Evolutionary conservation across 2,113 vertebrate species (phyloP).

Genomic region (Mobula hypostoma): DNA sequence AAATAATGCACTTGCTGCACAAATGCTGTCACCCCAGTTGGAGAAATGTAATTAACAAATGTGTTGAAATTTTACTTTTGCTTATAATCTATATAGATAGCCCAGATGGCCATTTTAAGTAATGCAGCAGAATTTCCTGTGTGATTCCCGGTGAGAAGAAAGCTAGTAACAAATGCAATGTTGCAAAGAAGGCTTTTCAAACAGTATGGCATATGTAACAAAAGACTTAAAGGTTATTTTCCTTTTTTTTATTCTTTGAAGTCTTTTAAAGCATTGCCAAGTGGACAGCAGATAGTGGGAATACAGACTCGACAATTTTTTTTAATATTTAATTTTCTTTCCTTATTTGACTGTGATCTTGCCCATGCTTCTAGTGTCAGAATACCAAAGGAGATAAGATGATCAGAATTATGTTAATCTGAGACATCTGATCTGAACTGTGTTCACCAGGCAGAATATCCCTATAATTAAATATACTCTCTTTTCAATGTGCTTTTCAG

Average conservation of each 20-base stretch:
- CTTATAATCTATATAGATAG: neutral
- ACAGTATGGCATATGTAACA: neutral
- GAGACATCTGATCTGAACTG: neutral
- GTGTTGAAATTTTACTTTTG: neutral
- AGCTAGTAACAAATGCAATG: neutral
- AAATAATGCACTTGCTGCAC: neutral
- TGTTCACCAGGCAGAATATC: neutral
- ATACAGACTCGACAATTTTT: neutral
- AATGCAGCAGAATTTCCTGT: constrained; percentile 11
- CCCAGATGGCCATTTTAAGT: constrained; percentile 1
- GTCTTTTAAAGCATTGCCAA: neutral
- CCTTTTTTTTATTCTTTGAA: neutral
- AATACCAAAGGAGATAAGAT: neutral
- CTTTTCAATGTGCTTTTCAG: neutral
- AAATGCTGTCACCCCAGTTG: neutral
- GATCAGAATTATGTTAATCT: neutral
- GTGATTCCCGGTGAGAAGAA: neutral
- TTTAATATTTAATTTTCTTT: neutral
- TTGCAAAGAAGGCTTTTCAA: neutral
- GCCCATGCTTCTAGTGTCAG: neutral
- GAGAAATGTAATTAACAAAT: constrained; percentile 26
- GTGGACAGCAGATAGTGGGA: neutral
- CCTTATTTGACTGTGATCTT: neutral
- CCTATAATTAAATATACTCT: neutral
- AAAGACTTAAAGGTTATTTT: neutral